Base-by-base conservation (phyloP, 2,888 invertebrate genomes). In the Himalopsyche kuldschensis region DNA sequence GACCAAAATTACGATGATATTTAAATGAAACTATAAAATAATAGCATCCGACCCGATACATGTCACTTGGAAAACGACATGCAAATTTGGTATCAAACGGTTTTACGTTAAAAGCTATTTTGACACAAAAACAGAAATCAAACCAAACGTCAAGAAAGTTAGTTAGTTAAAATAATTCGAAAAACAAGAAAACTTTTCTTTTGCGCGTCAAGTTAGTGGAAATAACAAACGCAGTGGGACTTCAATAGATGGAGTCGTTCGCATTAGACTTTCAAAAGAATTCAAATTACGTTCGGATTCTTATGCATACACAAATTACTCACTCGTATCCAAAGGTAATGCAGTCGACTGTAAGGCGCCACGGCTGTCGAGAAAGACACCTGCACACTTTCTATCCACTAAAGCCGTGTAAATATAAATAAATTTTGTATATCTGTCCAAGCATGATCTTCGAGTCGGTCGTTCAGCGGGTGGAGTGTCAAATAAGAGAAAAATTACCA, bases 351-450 rank as follows among this genome's bases (percentile, higher is more conserved):
- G 17, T 17, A 31, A 41, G 83, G 83, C 83, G 83, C 83, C 83
- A 79, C 20, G 8, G 55, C 55, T n/a, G 55, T 20, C 55, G 55
- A 48, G 32, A 69, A 55, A 48, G 83, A 83, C 83, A 83, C 83
- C 83, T 83, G 83, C 83, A 41, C 75, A 79, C 83, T 83, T 83
- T 83, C 83, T 83, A 83, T 83, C 83, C 75, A 46, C 30, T 55
- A 20, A 75, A 32, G 75, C 31, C 75, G 32, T 55, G 55, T 55
- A 55, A 55, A 55, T 55, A 55, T 55, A 55, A 20, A 55, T 55
- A 55, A 55, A 55, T 55, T 55, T 55, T 55, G 55, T 55, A 20
- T 55, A 55, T 55, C 55, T 55, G 55, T 55, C 55, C 55, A 55
- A 24, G 55, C 24, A 24, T 20, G 55, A 55, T 20, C 48, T 48